Conservation (phyloP, 2,113 vertebrate species). For the Oenanthe melanoleuca region DNA sequence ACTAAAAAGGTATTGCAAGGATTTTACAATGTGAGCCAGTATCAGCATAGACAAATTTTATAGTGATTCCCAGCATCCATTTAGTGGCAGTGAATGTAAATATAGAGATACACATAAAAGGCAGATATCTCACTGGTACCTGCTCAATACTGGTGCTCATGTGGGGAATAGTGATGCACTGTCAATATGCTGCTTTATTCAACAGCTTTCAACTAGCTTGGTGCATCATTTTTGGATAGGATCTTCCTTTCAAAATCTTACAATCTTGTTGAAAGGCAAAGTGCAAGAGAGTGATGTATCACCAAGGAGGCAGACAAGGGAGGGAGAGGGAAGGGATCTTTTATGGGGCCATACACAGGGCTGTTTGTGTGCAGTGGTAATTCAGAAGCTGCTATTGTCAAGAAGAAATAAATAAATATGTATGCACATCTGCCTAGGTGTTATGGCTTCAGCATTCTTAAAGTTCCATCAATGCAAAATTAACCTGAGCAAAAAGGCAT, state of each 20-base stretch:
- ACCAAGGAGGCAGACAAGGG: not conserved
- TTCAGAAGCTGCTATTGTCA: conserved; percentile 19
- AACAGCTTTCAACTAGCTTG: not conserved
- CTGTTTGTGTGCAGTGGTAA: not conserved
- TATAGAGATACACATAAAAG: not conserved
- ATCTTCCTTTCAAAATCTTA: not conserved
- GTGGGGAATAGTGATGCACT: not conserved
- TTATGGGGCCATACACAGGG: not conserved
- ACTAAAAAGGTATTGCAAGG: not conserved
- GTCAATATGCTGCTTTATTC: not conserved
- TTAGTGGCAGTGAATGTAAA: not conserved
- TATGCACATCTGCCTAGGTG: conserved; percentile 38
- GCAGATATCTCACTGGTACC: not conserved
- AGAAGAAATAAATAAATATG: conserved; percentile 23
- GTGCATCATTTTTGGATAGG: not conserved
- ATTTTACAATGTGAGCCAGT: not conserved
- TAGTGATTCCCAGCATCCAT: not conserved
- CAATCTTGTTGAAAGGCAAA: not conserved
- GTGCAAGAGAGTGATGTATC: not conserved
- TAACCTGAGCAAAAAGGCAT: not conserved
- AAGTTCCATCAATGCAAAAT: not conserved
- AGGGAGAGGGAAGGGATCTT: not conserved
- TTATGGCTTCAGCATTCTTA: not conserved
- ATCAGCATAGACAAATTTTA: not conserved
- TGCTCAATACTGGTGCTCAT: not conserved